Evolutionary conservation across 1,140 invertebrate species (phyloP).

Genomic region (Leucophenga varia): DNA sequence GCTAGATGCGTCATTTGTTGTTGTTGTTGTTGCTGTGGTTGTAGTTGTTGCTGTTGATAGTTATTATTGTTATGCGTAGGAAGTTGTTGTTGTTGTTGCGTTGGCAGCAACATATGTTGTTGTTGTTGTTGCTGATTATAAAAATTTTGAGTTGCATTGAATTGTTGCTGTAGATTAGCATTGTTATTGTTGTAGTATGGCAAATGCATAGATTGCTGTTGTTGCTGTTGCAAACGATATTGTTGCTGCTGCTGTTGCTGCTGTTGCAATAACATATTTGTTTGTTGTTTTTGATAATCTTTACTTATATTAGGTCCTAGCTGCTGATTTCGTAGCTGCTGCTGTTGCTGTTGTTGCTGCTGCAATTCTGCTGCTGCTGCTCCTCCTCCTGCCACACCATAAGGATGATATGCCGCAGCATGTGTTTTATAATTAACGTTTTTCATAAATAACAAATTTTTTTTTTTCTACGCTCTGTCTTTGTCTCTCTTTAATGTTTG

Average conservation of each 20-base stretch:
- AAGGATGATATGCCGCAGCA: conserved; percentile 45
- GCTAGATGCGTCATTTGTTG: conserved; percentile 6
- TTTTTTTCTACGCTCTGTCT: too few species aligned
- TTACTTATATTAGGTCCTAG: too few species aligned
- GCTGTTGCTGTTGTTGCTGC: conserved; percentile 2
- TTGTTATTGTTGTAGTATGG: not conserved
- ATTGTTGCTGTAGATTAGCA: not conserved
- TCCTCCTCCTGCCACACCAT: conserved; percentile 5
- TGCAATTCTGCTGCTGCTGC: conserved; percentile 5
- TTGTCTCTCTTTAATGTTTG: too few species aligned
- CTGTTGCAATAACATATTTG: conserved; percentile 25
- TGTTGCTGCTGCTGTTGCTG: conserved; percentile 27
- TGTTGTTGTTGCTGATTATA: conserved; percentile 27
- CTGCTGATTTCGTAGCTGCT: conserved; percentile 19
- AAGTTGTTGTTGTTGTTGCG: conserved; percentile 19
- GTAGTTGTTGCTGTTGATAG: conserved; percentile 21
- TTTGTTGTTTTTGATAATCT: conserved; percentile 17
- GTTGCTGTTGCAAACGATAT: conserved; percentile 13
- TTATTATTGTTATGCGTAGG: conserved; percentile 11
- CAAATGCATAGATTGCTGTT: not conserved
- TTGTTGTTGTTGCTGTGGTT: conserved; percentile 18
- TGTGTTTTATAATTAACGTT: conserved; percentile 47
- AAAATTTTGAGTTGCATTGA: conserved; percentile 1
- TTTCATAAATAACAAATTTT: too few species aligned
- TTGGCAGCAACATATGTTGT: too few species aligned